phyloP scores from a whole-genome alignment of 1,140 invertebrate genomes.

The Leptoteleia sp. region DNA sequence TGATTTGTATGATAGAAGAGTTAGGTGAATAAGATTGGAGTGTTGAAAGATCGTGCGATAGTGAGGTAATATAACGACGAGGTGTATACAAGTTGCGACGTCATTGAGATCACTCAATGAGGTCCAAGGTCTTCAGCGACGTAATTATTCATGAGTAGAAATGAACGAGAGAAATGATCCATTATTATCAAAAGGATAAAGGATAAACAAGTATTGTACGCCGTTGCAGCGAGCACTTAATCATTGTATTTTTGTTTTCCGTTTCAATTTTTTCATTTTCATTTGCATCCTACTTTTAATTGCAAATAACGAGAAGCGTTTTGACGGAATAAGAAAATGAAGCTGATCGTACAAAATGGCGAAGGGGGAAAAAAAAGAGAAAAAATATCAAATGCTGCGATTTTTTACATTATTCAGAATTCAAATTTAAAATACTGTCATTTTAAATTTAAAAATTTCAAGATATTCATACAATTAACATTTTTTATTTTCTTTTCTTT shows the following conservation, averaged over 20 bases:
- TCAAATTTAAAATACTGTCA: too few species aligned
- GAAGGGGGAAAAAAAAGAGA: too few species aligned
- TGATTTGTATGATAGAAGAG: slow-evolving; percentile 38
- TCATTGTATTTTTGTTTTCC: not conserved
- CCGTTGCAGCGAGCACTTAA: not conserved
- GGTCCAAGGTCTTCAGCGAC: slow-evolving; percentile 54
- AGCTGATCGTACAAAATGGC: too few species aligned
- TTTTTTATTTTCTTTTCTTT: too few species aligned
- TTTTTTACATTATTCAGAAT: too few species aligned
- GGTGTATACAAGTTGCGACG: slow-evolving; percentile 41
- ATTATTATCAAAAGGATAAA: slow-evolving; percentile 50
- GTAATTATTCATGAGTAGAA: slow-evolving; percentile 61
- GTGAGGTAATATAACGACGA: slow-evolving; percentile 55
- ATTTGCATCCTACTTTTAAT: not conserved
- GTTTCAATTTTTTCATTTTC: not conserved
- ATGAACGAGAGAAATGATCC: too few species aligned
- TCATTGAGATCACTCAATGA: slow-evolving; percentile 62
- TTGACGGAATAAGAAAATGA: too few species aligned
- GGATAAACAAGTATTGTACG: slow-evolving; percentile 1
- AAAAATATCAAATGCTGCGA: too few species aligned
- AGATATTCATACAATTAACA: too few species aligned
- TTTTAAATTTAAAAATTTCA: too few species aligned
- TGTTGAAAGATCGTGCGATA: slow-evolving; percentile 57
- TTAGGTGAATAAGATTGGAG: slow-evolving; percentile 42
- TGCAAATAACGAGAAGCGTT: too few species aligned